These are phyloP conservation scores for Drosophila funebris DNA, from an alignment of 1,140 invertebrate species.

Conservation along the genomic window DNA sequence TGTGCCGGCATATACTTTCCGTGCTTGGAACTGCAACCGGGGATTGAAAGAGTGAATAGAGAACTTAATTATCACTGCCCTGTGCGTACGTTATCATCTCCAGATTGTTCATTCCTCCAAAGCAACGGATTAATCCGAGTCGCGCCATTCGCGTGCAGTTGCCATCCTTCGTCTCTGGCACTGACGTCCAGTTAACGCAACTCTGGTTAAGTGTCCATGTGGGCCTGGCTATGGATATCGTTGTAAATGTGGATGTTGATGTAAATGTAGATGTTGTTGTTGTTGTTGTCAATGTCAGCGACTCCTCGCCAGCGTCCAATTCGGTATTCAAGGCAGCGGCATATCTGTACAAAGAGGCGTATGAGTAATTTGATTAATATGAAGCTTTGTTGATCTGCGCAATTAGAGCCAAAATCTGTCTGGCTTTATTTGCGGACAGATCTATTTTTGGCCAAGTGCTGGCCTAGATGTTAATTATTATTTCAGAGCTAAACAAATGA, in stretches of 20 bases:
- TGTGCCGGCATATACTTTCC: slow-evolving; percentile 6
- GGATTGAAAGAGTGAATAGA: background rate
- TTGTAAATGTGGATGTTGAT: too few species aligned
- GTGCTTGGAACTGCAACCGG: slow-evolving; percentile 20
- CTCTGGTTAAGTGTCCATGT: slow-evolving; percentile 7
- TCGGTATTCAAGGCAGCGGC: background rate
- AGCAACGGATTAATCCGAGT: slow-evolving; percentile 64
- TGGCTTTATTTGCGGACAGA: background rate
- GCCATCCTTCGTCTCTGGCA: slow-evolving; percentile 61
- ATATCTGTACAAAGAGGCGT: background rate
- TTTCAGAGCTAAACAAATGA: background rate
- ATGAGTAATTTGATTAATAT: slow-evolving; percentile 7
- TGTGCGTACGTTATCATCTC: slow-evolving; percentile 47
- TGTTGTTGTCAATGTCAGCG: background rate
- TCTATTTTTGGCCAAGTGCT: slow-evolving; percentile 19
- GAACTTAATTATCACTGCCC: background rate
- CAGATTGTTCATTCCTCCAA: slow-evolving; percentile 78
- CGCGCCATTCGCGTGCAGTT: slow-evolving; percentile 61
- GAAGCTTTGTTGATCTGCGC: slow-evolving; percentile 9
- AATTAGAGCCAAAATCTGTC: slow-evolving; percentile 12
- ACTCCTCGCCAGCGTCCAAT: background rate
- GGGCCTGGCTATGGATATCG: background rate
- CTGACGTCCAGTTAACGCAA: slow-evolving; percentile 67
- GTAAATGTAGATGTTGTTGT: too few species aligned
- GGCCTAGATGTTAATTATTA: slow-evolving; percentile 25